phyloP scores from a whole-genome alignment of 2,888 invertebrate genomes.

The Mystacides longicornis region DNA sequence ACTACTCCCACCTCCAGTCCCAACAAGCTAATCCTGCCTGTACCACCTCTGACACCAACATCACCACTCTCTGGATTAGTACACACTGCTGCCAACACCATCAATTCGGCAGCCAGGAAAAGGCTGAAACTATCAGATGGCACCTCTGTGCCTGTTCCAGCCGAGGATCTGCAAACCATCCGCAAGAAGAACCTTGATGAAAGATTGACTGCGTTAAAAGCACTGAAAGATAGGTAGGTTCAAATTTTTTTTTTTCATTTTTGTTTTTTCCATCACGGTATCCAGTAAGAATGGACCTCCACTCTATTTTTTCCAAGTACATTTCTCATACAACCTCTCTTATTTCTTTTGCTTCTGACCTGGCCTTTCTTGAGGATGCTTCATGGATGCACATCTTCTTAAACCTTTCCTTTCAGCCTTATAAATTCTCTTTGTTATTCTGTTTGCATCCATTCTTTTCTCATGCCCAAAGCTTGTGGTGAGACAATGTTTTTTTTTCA shows the following conservation, averaged over 20 bases:
- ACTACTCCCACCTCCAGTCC: slow-evolving; percentile 5
- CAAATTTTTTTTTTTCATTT: slow-evolving; percentile 2
- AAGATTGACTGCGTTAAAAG: slow-evolving; percentile 60
- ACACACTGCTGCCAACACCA: neutral
- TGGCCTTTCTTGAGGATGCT: too few species aligned
- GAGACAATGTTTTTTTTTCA: too few species aligned
- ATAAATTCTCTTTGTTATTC: too few species aligned
- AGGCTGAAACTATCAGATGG: slow-evolving; percentile 37
- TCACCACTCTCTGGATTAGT: neutral
- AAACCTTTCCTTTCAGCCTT: too few species aligned
- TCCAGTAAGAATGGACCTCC: too few species aligned
- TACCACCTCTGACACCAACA: slow-evolving; percentile 13
- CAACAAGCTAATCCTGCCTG: neutral
- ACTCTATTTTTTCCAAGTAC: too few species aligned
- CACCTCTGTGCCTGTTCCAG: slow-evolving; percentile 34
- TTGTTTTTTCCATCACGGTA: slow-evolving; percentile 5
- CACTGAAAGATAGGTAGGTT: slow-evolving; percentile 55
- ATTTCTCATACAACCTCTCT: too few species aligned
- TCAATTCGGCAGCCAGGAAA: slow-evolving; percentile 34
- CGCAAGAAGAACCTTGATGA: slow-evolving; percentile 65
- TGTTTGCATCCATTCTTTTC: too few species aligned
- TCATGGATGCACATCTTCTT: too few species aligned
- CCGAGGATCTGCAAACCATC: slow-evolving; percentile 47
- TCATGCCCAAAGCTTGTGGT: too few species aligned
- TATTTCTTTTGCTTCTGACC: too few species aligned